Base-by-base conservation (phyloP, 1,140 invertebrate genomes). In the Acromyrmex echinatior region DNA sequence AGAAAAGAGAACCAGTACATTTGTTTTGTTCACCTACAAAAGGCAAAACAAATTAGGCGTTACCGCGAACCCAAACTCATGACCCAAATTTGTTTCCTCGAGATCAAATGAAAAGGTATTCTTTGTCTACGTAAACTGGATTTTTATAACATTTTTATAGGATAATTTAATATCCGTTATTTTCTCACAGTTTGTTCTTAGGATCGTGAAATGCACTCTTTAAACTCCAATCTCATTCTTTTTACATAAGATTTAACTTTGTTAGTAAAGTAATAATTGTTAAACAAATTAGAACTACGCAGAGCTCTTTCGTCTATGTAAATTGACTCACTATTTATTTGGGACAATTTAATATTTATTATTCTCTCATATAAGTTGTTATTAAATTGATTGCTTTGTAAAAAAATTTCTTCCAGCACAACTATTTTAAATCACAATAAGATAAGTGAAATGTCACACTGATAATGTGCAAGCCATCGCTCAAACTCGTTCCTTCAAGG, bases 401-500 rank as follows among this genome's bases (percentile, higher is more conserved):
- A 70, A 56, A 35, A 39, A 49, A 58, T 49, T 35, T 80, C 21
- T 35, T 71, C 56, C 18, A 56, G 28, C 25, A 18, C 28, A 60
- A 39, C 49, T 1, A 49, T 35, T 65, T 7, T 12, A 39, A 70
- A 14, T 70, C 39, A 31, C 35, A 78, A 35, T 49, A 39, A 71
- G 31, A 56, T 49, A 58, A 81, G 70, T 39, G 10, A 81, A 81
- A 81, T 81, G 65, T 81, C 65, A 68, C n/a, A 12, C 49, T 56
- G 65, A 39, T 81, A 81, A 39, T 71, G 16, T 71, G 16, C 63
- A 28, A 81, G n/a, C 49, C n/a, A 70, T 53, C n/a, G 12, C n/a
- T 14, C 65, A 58, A 81, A 81, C 65, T 81, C 65, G 78, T 80
- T 80, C 35, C 25, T 39, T 63, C 78, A 56, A 80, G 65, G 49